Evolutionary conservation across 2,888 invertebrate species (phyloP), one percentile per base, ranked within the genome.

Genomic region (Caenorhabditis zanzibari): DNA sequence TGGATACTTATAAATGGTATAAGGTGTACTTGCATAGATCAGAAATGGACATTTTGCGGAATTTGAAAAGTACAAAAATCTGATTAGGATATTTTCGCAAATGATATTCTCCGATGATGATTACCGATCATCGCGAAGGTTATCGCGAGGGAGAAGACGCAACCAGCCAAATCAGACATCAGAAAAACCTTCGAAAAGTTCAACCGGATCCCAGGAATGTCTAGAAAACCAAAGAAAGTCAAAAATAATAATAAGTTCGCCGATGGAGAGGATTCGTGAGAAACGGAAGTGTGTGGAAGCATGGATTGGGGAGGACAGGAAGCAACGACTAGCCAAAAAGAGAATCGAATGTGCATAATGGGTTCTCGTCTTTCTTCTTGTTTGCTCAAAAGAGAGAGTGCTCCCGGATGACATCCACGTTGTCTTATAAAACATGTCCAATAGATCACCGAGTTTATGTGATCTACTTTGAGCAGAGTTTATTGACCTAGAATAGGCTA

Each of bases 301-400:
- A 63, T 63, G 63, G 63, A 63, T 63, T 63, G 24, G 63, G n/a
- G 26, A 6, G 58, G 14, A 44, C 16, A 44, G 54, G 54, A 54
- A 52, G 52, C 32, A 32, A 35, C 66, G 58, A 44, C 28, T 56
- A 26, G 44, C 28, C 44, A 26, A 24, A n/a, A 69, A 72, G 41
- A 41, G 68, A 68, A 68, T 68, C 68, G 68, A 72, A 72, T 72
- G 72, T 72, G 72, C 72, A 72, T 72, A 72, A 72, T 72, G 72
- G 72, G 59, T 72, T 72, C 59, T 72, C 72, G 59, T 59, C 59
- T 49, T 71, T 72, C 59, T 72, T 72, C 59, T 59, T 71, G 59
- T 72, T 72, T 72, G 72, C 72, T 72, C 58, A 59, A 72, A 71
- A 64, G 64, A 28, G 68, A 68, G 38, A 68, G 69, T 44, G 47